A percentile compares a stretch with the other conserved stretches of the same genome.
These are phyloP conservation scores for Synergus umbraculus DNA, from an alignment of 2,888 invertebrate genomes.

Conservation along the genomic window DNA sequence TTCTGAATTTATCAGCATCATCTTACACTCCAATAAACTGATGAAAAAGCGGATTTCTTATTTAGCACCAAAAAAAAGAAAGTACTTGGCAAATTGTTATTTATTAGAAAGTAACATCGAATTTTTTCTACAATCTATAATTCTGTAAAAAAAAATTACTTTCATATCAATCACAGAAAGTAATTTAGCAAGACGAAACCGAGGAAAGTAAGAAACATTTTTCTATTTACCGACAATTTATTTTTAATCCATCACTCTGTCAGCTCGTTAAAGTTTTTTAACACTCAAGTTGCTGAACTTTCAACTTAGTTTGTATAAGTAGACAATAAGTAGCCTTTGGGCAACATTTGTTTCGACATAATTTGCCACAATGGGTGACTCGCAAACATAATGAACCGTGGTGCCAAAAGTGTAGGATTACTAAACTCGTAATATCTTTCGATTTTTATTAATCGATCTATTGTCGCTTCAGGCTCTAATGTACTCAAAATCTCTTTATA, in stretches of 20 bases:
- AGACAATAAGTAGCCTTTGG: constrained; percentile 66
- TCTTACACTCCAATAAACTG: background rate
- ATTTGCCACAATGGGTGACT: constrained; percentile 64
- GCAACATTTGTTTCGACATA: constrained; percentile 66
- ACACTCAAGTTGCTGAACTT: constrained; percentile 20
- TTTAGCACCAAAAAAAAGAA: too few relatives aligned
- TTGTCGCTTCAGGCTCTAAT: background rate
- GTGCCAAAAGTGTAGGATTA: constrained; percentile 34
- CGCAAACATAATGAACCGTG: constrained; percentile 63
- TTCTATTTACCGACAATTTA: constrained; percentile 6
- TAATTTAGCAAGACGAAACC: too few relatives aligned
- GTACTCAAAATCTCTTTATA: background rate
- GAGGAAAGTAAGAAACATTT: background rate
- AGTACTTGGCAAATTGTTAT: background rate
- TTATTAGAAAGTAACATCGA: too few relatives aligned
- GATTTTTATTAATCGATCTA: constrained; percentile 23
- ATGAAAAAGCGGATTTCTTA: too few relatives aligned
- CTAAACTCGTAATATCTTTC: too few relatives aligned
- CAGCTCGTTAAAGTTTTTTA: constrained; percentile 27
- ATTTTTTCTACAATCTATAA: too few relatives aligned
- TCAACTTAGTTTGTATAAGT: constrained; percentile 52
- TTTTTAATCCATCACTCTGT: constrained; percentile 30
- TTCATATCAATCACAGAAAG: too few relatives aligned
- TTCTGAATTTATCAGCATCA: constrained; percentile 15
- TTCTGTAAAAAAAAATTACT: too few relatives aligned